Conservation (phyloP, 2,113 vertebrate genomes). For the Columba livia region DNA sequence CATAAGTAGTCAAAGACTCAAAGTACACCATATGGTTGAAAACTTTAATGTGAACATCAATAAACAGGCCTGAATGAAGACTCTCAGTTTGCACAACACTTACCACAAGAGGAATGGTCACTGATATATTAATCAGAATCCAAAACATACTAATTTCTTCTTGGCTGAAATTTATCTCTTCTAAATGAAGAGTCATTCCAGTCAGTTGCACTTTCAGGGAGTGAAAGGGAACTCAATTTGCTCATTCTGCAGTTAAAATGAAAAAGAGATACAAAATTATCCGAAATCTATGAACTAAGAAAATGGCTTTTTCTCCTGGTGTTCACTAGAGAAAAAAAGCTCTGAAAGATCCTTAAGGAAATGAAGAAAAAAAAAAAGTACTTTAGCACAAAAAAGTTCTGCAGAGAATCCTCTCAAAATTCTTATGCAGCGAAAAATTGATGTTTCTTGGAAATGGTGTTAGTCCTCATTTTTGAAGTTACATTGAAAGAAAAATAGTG, state of each 20-base stretch:
- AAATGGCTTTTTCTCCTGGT: not conserved
- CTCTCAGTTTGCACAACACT: not conserved
- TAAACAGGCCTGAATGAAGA: not conserved
- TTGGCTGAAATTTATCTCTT: not conserved
- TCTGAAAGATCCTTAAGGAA: not conserved
- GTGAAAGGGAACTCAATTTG: not conserved
- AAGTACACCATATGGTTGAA: not conserved
- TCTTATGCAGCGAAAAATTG: not conserved
- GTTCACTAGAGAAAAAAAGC: not conserved
- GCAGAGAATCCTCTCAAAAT: accelerated
- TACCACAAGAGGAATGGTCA: not conserved
- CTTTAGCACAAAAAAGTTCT: not conserved
- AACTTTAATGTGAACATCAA: not conserved
- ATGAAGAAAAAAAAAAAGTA: not conserved
- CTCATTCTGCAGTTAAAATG: not conserved
- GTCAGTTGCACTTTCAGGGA: not conserved
- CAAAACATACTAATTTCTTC: not conserved
- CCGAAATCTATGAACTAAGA: not conserved
- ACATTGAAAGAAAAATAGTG: not conserved
- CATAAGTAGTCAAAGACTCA: not conserved
- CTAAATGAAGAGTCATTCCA: not conserved
- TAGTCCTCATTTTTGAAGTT: not conserved
- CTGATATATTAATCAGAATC: not conserved
- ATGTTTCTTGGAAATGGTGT: not conserved
- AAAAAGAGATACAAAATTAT: not conserved